Conservation (phyloP, 2,797 vertebrate species). For the Brotula barbata region DNA sequence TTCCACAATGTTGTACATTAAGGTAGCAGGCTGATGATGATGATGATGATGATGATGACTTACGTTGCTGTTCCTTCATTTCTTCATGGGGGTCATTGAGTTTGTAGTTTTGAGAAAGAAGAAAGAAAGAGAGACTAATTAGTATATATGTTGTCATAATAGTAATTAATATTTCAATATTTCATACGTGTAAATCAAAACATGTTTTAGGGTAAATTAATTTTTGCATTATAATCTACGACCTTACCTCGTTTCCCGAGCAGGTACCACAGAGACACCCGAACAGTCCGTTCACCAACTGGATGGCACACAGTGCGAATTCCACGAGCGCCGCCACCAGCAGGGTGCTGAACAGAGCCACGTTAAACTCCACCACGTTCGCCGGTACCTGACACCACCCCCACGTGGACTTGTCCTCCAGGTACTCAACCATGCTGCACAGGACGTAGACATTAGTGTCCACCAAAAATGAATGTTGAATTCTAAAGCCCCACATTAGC, state of each 20-base stretch:
- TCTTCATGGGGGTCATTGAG: conserved; percentile 23
- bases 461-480: background rate
- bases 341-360: conserved; percentile 71
- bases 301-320: conserved; percentile 67
- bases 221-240: background rate
- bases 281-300: conserved; percentile 77
- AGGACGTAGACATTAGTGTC: background rate
- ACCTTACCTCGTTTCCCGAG: conserved; percentile 54
- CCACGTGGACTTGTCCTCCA: conserved; percentile 55
- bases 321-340: conserved; percentile 50
- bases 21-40: background rate
- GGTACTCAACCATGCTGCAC: conserved; percentile 67
- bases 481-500: background rate
- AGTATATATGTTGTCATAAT: background rate
- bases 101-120: conserved; percentile 24
- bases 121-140: background rate
- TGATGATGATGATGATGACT: background rate
- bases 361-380: conserved; percentile 72
- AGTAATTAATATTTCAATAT: background rate
- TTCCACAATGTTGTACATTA: too few relatives aligned
- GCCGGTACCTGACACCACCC: conserved; percentile 3
- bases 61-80: background rate
- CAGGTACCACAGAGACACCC: conserved; percentile 81
- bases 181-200: background rate
- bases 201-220: background rate